A percentile compares a stretch with the other conserved stretches of the same genome.
Conservation (phyloP, 2,888 invertebrate genomes). For the Phalera bucephala region DNA sequence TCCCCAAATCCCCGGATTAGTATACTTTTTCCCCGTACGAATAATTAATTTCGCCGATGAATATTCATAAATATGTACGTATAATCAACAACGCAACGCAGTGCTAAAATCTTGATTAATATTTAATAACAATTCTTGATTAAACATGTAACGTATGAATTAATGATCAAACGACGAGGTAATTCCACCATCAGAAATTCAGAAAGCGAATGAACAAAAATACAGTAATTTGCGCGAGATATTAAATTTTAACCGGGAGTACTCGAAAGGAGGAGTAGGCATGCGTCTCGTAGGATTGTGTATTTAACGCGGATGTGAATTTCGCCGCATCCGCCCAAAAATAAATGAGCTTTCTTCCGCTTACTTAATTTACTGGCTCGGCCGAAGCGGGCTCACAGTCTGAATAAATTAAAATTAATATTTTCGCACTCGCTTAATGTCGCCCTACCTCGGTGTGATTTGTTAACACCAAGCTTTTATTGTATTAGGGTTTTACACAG, state of each 20-base stretch:
- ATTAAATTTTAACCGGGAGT: conserved; percentile 78
- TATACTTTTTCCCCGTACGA: conserved; percentile 22
- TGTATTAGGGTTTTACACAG: conserved; percentile 41
- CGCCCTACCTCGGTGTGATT: conserved; percentile 57
- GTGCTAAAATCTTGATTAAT: conserved; percentile 50
- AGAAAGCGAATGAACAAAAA: conserved; percentile 75
- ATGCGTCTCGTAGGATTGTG: conserved; percentile 68
- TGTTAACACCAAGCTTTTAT: conserved; percentile 60
- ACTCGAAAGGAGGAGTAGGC: conserved; percentile 69
- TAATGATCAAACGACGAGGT: conserved; percentile 55
- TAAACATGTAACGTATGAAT: conserved; percentile 60
- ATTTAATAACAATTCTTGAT: conserved; percentile 56
- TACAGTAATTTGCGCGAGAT: conserved; percentile 73
- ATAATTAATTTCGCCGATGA: conserved; percentile 33
- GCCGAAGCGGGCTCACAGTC: conserved; percentile 62
- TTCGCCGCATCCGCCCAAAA: conserved; percentile 80
- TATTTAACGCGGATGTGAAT: conserved; percentile 81
- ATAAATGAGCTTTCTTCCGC: conserved; percentile 82
- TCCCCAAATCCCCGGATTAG: conserved; percentile 25
- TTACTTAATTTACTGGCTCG: conserved; percentile 77
- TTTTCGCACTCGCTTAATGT: conserved; percentile 67
- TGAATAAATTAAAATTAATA: conserved; percentile 79
- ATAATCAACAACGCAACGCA: conserved; percentile 26
- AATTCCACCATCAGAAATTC: conserved; percentile 70
- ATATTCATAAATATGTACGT: conserved; percentile 32